Evolutionary conservation across 2,888 invertebrate species (phyloP).

Genomic region (Himalopsyche japonica): DNA sequence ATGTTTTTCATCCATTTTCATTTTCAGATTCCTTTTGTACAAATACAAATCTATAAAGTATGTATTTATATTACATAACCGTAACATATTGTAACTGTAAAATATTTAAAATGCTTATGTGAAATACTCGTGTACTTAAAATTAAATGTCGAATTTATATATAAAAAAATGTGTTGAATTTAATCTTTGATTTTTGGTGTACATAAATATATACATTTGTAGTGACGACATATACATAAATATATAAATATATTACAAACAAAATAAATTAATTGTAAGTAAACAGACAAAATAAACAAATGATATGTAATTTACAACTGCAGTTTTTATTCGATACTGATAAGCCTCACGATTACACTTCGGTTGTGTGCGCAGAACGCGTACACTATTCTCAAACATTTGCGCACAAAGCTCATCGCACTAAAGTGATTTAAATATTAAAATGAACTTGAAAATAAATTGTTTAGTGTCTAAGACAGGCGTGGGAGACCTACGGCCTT

Average conservation of each 20-base stretch:
- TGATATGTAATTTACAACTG: slow-evolving; percentile 14
- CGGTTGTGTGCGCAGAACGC: neutral
- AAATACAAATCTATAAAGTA: neutral
- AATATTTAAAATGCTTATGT: neutral
- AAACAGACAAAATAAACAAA: slow-evolving; percentile 13
- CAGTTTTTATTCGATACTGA: neutral
- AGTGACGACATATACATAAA: neutral
- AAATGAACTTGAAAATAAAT: too few relatives aligned
- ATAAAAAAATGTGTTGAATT: neutral
- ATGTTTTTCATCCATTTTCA: too few relatives aligned
- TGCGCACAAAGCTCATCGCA: too few relatives aligned
- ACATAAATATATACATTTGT: slow-evolving; percentile 3
- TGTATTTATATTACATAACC: neutral
- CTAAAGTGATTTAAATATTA: too few relatives aligned
- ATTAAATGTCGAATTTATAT: neutral
- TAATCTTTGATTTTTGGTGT: neutral
- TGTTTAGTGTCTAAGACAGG: too few relatives aligned
- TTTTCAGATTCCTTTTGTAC: neutral
- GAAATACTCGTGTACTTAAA: neutral
- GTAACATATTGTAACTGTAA: neutral
- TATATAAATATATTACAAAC: neutral
- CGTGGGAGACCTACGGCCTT: too few relatives aligned
- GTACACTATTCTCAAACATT: neutral
- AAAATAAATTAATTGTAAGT: slow-evolving; percentile 6
- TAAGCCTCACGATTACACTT: neutral